These are phyloP conservation scores for Acleris cristana DNA, from an alignment of 2,888 invertebrate genomes.

Conservation along the genomic window DNA sequence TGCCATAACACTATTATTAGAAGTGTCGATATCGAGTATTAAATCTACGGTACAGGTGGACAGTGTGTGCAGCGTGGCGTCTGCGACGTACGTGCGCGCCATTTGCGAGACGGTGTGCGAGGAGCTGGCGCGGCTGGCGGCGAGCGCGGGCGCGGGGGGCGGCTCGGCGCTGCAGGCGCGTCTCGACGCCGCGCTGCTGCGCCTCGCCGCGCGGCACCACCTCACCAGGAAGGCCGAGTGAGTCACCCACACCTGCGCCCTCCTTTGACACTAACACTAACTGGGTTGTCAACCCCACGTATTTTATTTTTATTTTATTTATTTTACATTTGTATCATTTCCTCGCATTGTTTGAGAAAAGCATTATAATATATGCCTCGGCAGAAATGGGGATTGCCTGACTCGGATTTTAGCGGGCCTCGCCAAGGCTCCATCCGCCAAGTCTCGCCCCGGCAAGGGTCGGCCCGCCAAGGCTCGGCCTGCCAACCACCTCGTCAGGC, in stretches of 20 bases:
- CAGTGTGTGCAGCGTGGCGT: constrained; percentile 86
- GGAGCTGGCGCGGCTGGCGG: constrained; percentile 94
- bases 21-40: not conserved
- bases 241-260: constrained; percentile 43
- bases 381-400: too few relatives aligned
- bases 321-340: too few relatives aligned
- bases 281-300: too few relatives aligned
- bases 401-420: too few relatives aligned
- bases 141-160: constrained; percentile 79
- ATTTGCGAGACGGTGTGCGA: constrained; percentile 96
- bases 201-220: constrained; percentile 63
- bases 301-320: too few relatives aligned
- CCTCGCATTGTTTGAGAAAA: too few relatives aligned
- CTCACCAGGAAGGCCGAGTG: constrained; percentile 73
- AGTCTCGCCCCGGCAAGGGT: too few relatives aligned
- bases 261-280: not conserved
- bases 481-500: too few relatives aligned
- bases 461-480: too few relatives aligned
- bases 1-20: too few relatives aligned
- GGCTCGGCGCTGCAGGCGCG: constrained; percentile 90
- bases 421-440: too few relatives aligned
- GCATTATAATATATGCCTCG: too few relatives aligned
- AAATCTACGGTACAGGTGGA: constrained; percentile 84
- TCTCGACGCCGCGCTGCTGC: constrained; percentile 82
- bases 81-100: constrained; percentile 89